Percentiles rank a stretch among this genome's conserved stretches.
These are phyloP conservation scores for Bombylius discolor DNA, from an alignment of 2,888 invertebrate genomes.

Conservation along the genomic window DNA sequence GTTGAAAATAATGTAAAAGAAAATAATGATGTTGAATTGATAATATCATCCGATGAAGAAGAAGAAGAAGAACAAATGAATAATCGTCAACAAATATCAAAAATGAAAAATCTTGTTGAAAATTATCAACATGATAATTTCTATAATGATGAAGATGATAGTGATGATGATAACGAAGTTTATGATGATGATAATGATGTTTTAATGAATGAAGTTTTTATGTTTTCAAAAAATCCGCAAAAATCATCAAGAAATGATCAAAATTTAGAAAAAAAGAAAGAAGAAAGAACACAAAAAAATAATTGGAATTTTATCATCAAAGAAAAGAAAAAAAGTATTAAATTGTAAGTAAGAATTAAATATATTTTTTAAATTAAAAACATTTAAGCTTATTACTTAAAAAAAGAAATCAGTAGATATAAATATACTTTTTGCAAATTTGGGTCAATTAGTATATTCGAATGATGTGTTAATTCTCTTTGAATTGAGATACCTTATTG, in stretches of 20 bases:
- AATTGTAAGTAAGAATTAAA: constrained; percentile 6
- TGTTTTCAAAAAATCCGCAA: not conserved
- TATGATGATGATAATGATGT: not conserved
- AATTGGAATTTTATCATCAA: constrained; percentile 2
- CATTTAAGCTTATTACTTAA: not conserved
- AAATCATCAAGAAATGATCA: not conserved
- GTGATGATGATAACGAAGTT: not conserved
- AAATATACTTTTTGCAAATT: not conserved
- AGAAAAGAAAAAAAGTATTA: constrained; percentile 6
- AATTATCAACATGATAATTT: too few relatives aligned
- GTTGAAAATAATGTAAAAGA: not conserved
- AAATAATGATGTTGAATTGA: not conserved
- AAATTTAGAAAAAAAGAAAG: not conserved
- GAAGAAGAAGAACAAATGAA: not conserved
- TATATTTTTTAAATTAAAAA: not conserved
- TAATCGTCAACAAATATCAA: not conserved
- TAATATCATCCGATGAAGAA: not conserved
- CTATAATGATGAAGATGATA: not conserved
- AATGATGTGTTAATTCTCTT: not conserved
- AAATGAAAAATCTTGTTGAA: not conserved
- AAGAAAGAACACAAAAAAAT: not conserved
- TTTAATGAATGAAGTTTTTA: not conserved
- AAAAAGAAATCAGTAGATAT: not conserved
- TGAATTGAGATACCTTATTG: not conserved
- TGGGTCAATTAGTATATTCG: not conserved